phyloP scores from a whole-genome alignment of 2,113 vertebrate species.

The Sinocyclocheilus grahami region DNA sequence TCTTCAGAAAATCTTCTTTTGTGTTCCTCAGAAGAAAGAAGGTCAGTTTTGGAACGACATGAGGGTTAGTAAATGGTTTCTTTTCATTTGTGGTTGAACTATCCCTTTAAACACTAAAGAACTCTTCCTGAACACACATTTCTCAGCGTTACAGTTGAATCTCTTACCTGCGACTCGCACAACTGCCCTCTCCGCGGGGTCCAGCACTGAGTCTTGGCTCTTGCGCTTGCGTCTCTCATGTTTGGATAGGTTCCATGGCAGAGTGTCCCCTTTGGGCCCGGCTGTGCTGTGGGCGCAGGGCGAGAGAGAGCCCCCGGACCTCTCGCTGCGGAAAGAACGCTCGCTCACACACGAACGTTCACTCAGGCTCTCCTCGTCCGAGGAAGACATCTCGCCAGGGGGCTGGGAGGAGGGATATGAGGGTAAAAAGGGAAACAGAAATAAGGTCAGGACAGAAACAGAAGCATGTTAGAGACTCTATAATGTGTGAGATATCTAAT shows the following conservation, averaged over 20 bases:
- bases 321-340: slow-evolving; percentile 88
- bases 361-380: slow-evolving; percentile 95
- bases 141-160: background rate
- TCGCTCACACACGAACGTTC: slow-evolving; percentile 91
- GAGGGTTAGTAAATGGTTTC: background rate
- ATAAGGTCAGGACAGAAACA: slow-evolving; percentile 25
- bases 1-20: background rate
- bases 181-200: slow-evolving; percentile 95
- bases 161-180: slow-evolving; percentile 94
- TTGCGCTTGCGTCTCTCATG: slow-evolving; percentile 96
- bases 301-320: slow-evolving; percentile 91
- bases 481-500: slow-evolving; percentile 58
- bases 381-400: slow-evolving; percentile 86
- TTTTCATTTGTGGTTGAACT: background rate
- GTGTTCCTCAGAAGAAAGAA: background rate
- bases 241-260: slow-evolving; percentile 96
- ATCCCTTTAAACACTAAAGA: background rate
- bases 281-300: slow-evolving; percentile 82
- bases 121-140: background rate
- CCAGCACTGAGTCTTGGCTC: slow-evolving; percentile 95
- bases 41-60: background rate
- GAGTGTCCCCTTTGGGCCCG: slow-evolving; percentile 88
- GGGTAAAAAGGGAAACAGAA: slow-evolving; percentile 29
- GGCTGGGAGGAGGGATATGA: slow-evolving; percentile 37
- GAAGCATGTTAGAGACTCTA: background rate